Evolutionary conservation across 2,888 invertebrate species (phyloP).

Genomic region (Troides oblongomaculatus): DNA sequence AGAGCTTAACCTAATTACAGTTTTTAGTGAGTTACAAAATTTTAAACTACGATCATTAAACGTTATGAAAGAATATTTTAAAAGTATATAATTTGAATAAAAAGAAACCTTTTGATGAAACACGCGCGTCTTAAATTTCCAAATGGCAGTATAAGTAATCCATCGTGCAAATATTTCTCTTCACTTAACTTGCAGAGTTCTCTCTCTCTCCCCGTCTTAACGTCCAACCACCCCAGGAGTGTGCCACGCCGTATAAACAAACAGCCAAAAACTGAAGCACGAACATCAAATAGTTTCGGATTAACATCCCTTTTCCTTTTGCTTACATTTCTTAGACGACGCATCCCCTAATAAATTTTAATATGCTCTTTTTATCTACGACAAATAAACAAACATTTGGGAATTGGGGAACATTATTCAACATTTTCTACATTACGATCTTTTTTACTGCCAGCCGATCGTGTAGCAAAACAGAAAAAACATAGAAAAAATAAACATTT

Average conservation of each 20-base stretch:
- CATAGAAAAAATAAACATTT: slow-evolving; percentile 1
- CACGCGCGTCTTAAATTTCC: slow-evolving; percentile 29
- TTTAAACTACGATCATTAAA: not conserved
- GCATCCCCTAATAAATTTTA: slow-evolving; percentile 59
- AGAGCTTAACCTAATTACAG: too few relatives aligned
- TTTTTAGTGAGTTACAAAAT: not conserved
- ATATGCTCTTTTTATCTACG: slow-evolving; percentile 56
- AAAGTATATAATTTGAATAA: not conserved
- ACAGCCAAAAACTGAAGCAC: slow-evolving; percentile 47
- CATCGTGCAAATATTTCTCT: slow-evolving; percentile 54
- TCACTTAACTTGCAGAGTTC: slow-evolving; percentile 9
- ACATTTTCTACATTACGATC: slow-evolving; percentile 25
- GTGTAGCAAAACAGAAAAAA: slow-evolving; percentile 4
- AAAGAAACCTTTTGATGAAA: not conserved
- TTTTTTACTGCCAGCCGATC: slow-evolving; percentile 2
- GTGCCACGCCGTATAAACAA: slow-evolving; percentile 55
- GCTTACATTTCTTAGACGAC: slow-evolving; percentile 47
- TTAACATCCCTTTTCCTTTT: slow-evolving; percentile 57
- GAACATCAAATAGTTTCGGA: slow-evolving; percentile 70
- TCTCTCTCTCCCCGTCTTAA: slow-evolving; percentile 27
- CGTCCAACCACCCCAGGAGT: slow-evolving; percentile 38
- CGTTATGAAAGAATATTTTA: not conserved
- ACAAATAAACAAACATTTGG: slow-evolving; percentile 35
- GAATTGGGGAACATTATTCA: slow-evolving; percentile 37
- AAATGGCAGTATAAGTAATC: slow-evolving; percentile 54